Percentiles rank a stretch among this genome's conserved stretches.
Evolutionary conservation across 2,113 vertebrate genomes (phyloP).

Genomic region (Pseudopodoces humilis): DNA sequence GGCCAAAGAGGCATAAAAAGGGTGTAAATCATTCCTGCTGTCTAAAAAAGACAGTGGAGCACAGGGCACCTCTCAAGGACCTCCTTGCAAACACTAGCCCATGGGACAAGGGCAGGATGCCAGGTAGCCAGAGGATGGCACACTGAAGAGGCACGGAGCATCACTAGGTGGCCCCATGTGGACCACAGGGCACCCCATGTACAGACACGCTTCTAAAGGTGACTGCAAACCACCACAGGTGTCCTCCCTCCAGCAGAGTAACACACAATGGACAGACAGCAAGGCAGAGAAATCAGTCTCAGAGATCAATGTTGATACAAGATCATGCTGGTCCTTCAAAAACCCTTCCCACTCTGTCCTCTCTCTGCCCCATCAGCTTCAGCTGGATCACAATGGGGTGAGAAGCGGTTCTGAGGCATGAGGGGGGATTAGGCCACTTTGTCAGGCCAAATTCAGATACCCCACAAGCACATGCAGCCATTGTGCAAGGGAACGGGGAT

Average conservation of each 20-base stretch:
- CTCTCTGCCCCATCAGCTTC: background rate
- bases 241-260: background rate
- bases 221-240: background rate
- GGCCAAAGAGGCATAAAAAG: background rate
- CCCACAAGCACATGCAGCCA: background rate
- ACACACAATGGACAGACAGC: background rate
- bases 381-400: fast-evolving
- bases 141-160: background rate
- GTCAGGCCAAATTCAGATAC: background rate
- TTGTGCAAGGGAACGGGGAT: background rate
- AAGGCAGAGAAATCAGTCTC: background rate
- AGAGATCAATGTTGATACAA: background rate
- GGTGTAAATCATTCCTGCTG: background rate
- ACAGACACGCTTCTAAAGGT: background rate
- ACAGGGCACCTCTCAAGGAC: background rate
- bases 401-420: background rate
- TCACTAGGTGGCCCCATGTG: background rate
- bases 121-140: background rate
- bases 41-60: background rate
- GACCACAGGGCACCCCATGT: background rate
- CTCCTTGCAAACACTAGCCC: background rate
- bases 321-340: background rate
- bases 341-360: background rate
- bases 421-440: background rate
- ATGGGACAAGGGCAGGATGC: background rate